Evolutionary conservation across 1,140 invertebrate genomes (phyloP).

Genomic region (Acromyrmex echinatior): DNA sequence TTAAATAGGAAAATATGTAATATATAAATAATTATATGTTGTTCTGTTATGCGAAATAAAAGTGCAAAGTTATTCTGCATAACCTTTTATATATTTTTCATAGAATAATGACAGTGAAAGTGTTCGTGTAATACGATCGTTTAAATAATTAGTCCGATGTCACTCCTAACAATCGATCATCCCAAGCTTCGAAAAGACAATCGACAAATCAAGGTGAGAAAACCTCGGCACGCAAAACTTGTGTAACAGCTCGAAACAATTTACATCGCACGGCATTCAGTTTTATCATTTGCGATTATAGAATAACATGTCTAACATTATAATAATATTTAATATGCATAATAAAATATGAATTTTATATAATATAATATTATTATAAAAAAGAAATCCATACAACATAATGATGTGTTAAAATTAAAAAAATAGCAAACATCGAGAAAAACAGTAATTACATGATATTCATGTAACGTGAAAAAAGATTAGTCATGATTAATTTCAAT

Average conservation of each 20-base stretch:
- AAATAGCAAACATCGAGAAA: neutral
- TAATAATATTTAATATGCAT: neutral
- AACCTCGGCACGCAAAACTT: neutral
- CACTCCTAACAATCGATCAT: slow-evolving; percentile 1
- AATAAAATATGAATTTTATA: neutral
- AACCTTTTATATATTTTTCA: neutral
- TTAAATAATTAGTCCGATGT: slow-evolving; percentile 37
- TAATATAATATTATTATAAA: neutral
- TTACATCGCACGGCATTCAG: neutral
- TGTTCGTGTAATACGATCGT: neutral
- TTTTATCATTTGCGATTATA: neutral
- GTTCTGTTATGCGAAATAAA: neutral
- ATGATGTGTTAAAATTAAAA: neutral
- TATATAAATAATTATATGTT: neutral
- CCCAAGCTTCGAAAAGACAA: neutral
- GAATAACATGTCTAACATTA: neutral
- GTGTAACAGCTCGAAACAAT: neutral
- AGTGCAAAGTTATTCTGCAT: no score
- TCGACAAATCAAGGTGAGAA: neutral
- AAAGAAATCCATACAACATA: neutral
- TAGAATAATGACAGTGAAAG: neutral
- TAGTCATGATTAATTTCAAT: slow-evolving; percentile 16
- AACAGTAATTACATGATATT: no score
- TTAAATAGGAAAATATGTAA: neutral
- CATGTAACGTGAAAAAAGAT: neutral